These are phyloP conservation scores for Gadopsis bispinosus DNA, from an alignment of 2,797 vertebrate species.

Conservation along the genomic window DNA sequence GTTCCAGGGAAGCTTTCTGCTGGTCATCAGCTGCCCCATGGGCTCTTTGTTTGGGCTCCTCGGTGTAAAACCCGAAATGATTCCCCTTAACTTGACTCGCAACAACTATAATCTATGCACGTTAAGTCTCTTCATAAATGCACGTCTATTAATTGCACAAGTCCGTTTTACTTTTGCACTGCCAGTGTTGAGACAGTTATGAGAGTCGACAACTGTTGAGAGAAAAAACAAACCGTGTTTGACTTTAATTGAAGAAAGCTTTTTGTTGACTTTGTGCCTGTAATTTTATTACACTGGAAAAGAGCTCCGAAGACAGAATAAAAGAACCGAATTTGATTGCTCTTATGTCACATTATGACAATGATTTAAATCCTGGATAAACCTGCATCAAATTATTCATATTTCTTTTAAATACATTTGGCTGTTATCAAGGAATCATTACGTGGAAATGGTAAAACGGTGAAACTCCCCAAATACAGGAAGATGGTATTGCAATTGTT, in stretches of 20 bases:
- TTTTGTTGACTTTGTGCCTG: not conserved
- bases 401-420: not conserved
- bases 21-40: not conserved
- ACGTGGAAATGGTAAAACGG: not conserved
- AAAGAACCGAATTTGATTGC: no score
- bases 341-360: not conserved
- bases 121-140: not conserved
- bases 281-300: not conserved
- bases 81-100: not conserved
- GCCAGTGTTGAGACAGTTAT: not conserved
- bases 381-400: not conserved
- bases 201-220: not conserved
- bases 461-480: not conserved
- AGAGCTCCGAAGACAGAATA: not conserved
- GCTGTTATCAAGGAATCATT: not conserved
- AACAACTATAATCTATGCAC: not conserved
- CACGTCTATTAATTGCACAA: not conserved
- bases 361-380: no score
- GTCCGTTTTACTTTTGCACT: no score
- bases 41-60: not conserved
- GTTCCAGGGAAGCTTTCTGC: not conserved
- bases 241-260: not conserved
- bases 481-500: not conserved
- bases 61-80: fast-evolving
- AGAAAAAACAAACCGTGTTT: not conserved